Evolutionary conservation across 2,113 vertebrate species (phyloP), one percentile per base, ranked within the genome.

Genomic region (Nannospalax galili): DNA sequence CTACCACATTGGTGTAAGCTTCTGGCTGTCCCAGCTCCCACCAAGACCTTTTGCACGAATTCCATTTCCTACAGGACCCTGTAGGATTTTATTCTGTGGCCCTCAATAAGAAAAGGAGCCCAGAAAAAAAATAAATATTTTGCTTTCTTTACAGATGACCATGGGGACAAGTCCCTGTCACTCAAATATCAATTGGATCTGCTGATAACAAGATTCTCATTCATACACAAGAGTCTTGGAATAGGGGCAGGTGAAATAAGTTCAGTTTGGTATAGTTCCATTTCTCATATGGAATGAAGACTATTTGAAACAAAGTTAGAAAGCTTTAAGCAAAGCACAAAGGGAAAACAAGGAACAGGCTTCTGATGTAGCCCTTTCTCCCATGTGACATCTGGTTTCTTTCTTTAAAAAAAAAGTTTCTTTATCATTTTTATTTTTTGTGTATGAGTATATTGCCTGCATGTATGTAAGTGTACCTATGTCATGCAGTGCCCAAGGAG

Each of bases 211-310:
- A 60, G n/a, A 73, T n/a, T 58, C 24, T 91, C n/a, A 81, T 78
- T 60, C 56, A 37, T 7, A 52, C 10, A 26, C 10, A 40, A 77
- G 74, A 95, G 40, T 91, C 28, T 35, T 64, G 2, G 84, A 86
- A 70, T 91, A 90, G 65, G 72, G 30, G 64, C 15, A 52, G 1
- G 16, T 80, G 35, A 90, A 80, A 73, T 70, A 64, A 90, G 60
- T 64, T 93, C 84, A 48, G 2, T 52, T 75, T 67, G 58, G 37
- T 15, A 73, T 37, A 65, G 35, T 93, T 81, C 84, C 37, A 60
- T 70, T 58, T 91, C n/a, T 88, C 58, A 35, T 91, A 74, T 89
- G 67, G 65, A 87, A 92, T 80, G 75, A 94, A 89, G 19, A 84
- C 32, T 28, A 64, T 84, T 82, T 93, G 12, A 84, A 79, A 84